These are phyloP conservation scores for Heliothis virescens DNA, from an alignment of 1,140 invertebrate species.

Conservation along the genomic window DNA sequence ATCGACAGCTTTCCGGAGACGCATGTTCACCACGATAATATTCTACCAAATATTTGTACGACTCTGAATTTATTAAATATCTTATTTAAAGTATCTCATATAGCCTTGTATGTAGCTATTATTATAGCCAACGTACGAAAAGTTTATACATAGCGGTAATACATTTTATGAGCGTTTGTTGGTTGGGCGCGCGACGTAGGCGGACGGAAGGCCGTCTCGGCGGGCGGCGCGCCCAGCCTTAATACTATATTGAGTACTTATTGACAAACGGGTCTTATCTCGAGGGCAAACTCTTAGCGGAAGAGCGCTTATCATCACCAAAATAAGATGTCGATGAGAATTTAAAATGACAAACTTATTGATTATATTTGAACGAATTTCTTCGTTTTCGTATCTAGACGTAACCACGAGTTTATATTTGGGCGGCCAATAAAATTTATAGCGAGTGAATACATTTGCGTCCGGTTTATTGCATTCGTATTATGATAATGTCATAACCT, in stretches of 20 bases:
- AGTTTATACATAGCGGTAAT: constrained; percentile 50
- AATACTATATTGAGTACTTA: constrained; percentile 56
- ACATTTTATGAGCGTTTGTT: constrained; percentile 60
- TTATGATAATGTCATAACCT: constrained; percentile 73
- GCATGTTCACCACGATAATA: constrained; percentile 51
- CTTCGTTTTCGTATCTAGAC: background rate
- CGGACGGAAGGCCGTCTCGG: constrained; percentile 57
- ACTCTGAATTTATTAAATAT: constrained; percentile 32
- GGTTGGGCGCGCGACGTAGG: constrained; percentile 51
- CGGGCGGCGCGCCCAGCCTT: constrained; percentile 57
- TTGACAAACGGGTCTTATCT: constrained; percentile 55
- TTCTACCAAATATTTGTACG: constrained; percentile 47
- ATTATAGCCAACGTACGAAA: constrained; percentile 39
- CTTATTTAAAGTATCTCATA: background rate
- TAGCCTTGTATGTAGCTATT: background rate
- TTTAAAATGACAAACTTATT: constrained; percentile 26
- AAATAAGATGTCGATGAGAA: constrained; percentile 32
- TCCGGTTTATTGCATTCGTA: constrained; percentile 68
- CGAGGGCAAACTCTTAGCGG: constrained; percentile 45
- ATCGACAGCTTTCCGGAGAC: constrained; percentile 65
- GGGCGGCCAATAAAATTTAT: constrained; percentile 62
- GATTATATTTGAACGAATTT: constrained; percentile 20
- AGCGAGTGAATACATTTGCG: constrained; percentile 57
- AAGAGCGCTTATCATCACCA: constrained; percentile 38
- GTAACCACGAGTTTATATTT: constrained; percentile 16